Conservation (phyloP, 2,888 invertebrate genomes). For the Loripinus fragilis region DNA sequence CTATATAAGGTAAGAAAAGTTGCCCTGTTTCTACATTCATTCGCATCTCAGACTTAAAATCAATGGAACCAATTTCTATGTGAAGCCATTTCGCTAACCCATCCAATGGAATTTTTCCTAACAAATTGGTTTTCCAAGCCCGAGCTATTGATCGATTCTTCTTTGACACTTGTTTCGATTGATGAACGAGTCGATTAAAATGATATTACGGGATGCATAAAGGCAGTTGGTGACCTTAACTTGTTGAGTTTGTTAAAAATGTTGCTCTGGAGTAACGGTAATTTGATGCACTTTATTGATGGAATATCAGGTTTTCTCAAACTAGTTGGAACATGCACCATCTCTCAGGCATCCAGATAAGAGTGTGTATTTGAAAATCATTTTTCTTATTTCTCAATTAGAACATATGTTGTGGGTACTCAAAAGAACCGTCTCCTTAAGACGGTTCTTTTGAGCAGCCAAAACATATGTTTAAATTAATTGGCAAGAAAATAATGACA, state of each 20-base stretch:
- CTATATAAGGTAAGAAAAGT: conserved; percentile 14
- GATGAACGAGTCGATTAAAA: conserved; percentile 19
- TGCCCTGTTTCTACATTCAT: conserved; percentile 10
- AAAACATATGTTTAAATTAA: too few species aligned
- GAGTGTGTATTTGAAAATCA: too few species aligned
- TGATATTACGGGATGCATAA: conserved; percentile 7
- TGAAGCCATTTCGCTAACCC: conserved; percentile 20
- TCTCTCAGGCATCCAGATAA: too few species aligned
- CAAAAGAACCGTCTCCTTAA: too few species aligned
- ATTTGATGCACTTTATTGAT: conserved; percentile 14
- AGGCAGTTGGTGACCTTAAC: conserved; percentile 4
- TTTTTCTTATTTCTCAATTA: too few species aligned
- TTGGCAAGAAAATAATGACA: too few species aligned
- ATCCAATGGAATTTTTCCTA: conserved; percentile 17
- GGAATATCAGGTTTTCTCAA: background rate
- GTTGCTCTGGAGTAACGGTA: background rate
- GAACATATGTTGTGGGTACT: too few species aligned
- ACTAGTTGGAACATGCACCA: background rate
- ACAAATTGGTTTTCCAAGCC: conserved; percentile 16
- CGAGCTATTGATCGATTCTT: conserved; percentile 2
- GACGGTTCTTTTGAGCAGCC: too few species aligned
- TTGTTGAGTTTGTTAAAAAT: background rate
- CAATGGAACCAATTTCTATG: conserved; percentile 9
- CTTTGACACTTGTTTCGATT: conserved; percentile 15
- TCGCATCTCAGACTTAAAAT: background rate